Percentiles rank a stretch among this genome's conserved stretches.
Evolutionary conservation across 2,888 invertebrate species (phyloP).

Genomic region (Conus canariensis): DNA sequence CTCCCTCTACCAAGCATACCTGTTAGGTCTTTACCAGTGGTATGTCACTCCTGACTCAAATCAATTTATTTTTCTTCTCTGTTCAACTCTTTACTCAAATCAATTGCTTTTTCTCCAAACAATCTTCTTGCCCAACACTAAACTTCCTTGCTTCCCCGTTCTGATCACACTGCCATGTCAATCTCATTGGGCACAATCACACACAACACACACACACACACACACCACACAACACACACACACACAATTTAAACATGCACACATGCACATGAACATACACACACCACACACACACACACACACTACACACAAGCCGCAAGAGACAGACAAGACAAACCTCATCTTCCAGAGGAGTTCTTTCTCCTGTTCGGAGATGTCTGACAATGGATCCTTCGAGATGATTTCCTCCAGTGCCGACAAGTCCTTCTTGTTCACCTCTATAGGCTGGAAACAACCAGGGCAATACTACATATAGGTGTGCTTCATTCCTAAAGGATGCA

Average conservation of each 20-base stretch:
- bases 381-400: slow-evolving; percentile 79
- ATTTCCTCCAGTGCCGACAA: slow-evolving; percentile 75
- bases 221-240: not conserved
- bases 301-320: not conserved
- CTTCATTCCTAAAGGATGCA: no score
- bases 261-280: not conserved
- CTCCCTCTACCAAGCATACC: no score
- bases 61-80: no score
- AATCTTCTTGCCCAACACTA: no score
- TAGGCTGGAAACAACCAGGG: slow-evolving; percentile 43
- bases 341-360: slow-evolving; percentile 81
- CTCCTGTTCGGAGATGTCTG: slow-evolving; percentile 81
- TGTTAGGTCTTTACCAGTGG: no score
- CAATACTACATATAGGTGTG: no score
- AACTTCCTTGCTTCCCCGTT: no score
- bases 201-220: slow-evolving; percentile 45
- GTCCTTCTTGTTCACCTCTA: slow-evolving; percentile 55
- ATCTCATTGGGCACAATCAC: not conserved
- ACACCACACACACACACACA: not conserved
- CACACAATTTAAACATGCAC: not conserved
- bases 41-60: no score
- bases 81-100: no score
- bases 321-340: slow-evolving; percentile 62
- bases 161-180: no score
- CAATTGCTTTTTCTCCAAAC: no score